These are phyloP conservation scores for Cybosia mesomella DNA, from an alignment of 2,888 invertebrate species.

Conservation along the genomic window DNA sequence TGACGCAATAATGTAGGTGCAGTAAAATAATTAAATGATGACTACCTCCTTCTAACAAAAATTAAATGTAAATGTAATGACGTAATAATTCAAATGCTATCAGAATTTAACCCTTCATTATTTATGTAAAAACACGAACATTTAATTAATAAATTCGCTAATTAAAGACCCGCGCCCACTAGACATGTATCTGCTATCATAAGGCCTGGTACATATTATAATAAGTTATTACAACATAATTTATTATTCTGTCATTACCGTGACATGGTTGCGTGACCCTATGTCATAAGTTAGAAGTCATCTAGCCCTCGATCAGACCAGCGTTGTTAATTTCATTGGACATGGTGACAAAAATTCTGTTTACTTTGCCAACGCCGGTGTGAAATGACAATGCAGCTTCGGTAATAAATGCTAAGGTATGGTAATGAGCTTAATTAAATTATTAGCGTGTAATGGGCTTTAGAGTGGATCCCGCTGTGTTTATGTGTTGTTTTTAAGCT, in stretches of 20 bases:
- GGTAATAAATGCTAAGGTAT: slow-evolving; percentile 65
- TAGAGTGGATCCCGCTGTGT: slow-evolving; percentile 73
- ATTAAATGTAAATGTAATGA: slow-evolving; percentile 25
- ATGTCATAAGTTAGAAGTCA: slow-evolving; percentile 80
- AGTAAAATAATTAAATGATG: slow-evolving; percentile 3
- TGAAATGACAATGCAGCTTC: slow-evolving; percentile 72
- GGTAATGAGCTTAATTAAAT: slow-evolving; percentile 76
- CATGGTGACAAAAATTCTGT: slow-evolving; percentile 86
- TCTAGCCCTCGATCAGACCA: slow-evolving; percentile 60
- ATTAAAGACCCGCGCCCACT: slow-evolving; percentile 73
- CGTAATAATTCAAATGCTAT: slow-evolving; percentile 35
- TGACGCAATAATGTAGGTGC: not conserved
- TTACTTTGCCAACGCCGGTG: slow-evolving; percentile 67
- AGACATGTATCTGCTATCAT: slow-evolving; percentile 63
- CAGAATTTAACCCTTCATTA: slow-evolving; percentile 72
- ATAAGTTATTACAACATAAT: slow-evolving; percentile 86
- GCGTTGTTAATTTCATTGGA: slow-evolving; percentile 82
- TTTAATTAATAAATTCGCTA: slow-evolving; percentile 79
- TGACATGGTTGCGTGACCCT: slow-evolving; percentile 80
- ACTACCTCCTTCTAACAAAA: slow-evolving; percentile 15
- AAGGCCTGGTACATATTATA: slow-evolving; percentile 79
- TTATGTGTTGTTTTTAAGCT: slow-evolving; percentile 40
- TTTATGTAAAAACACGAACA: slow-evolving; percentile 58
- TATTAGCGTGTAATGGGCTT: slow-evolving; percentile 66
- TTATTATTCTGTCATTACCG: slow-evolving; percentile 86